phyloP scores from a whole-genome alignment of 2,113 vertebrate genomes.

The Embiotoca jacksoni region DNA sequence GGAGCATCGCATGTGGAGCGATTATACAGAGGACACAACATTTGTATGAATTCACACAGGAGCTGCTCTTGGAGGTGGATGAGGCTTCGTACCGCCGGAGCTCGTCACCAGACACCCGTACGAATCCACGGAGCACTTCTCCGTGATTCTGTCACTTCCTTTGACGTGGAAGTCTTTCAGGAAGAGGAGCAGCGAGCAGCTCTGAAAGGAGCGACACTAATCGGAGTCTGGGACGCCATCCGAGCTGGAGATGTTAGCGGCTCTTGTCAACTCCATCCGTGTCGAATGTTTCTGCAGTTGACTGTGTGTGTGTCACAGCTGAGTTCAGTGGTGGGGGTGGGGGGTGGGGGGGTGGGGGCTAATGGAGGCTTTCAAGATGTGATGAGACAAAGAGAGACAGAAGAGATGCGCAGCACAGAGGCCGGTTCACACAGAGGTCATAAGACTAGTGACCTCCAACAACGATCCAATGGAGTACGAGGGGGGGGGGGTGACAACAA shows the following conservation, averaged over 20 bases:
- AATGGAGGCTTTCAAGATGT: slow-evolving; percentile 46
- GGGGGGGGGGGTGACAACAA: slow-evolving; percentile 46
- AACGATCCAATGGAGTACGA: slow-evolving; percentile 60
- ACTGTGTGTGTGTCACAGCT: slow-evolving; percentile 65
- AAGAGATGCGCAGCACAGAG: slow-evolving; percentile 24
- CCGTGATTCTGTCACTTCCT: slow-evolving; percentile 49
- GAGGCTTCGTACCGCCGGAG: slow-evolving; percentile 42
- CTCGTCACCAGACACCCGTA: slow-evolving; percentile 58
- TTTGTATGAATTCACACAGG: too few relatives aligned
- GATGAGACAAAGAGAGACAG: slow-evolving; percentile 1
- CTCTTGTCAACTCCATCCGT: slow-evolving; percentile 65
- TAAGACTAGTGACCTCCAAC: slow-evolving; percentile 62
- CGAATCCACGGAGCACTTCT: slow-evolving; percentile 56
- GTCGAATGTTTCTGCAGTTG: slow-evolving; percentile 62
- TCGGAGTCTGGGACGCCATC: slow-evolving; percentile 63
- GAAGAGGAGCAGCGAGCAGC: not conserved
- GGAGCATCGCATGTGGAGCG: slow-evolving; percentile 66
- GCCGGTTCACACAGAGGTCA: slow-evolving; percentile 59
- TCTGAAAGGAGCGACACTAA: slow-evolving; percentile 50
- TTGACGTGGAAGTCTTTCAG: slow-evolving; percentile 52
- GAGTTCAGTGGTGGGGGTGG: slow-evolving; percentile 35
- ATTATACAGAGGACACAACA: slow-evolving; percentile 47
- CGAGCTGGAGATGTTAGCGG: slow-evolving; percentile 51
- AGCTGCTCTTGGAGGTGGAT: slow-evolving; percentile 52
- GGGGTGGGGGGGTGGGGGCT: not conserved